These are phyloP conservation scores for Peromyscus polionotus DNA, from an alignment of 2,113 vertebrate genomes.

Conservation along the genomic window DNA sequence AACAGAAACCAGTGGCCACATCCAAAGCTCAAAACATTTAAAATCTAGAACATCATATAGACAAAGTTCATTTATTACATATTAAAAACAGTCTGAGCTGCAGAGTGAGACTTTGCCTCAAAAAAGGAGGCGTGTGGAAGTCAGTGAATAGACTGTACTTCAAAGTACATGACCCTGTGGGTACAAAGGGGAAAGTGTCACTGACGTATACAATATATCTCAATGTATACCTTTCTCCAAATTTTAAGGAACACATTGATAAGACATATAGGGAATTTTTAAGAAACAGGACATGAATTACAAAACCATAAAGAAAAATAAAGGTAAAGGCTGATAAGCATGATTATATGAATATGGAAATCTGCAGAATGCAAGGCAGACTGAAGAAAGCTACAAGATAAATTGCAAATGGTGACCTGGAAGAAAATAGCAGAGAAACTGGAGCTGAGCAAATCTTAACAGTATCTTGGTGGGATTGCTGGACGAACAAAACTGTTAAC, in stretches of 20 bases:
- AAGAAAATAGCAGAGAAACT: neutral
- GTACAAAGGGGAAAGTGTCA: neutral
- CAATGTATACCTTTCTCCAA: neutral
- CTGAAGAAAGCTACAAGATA: neutral
- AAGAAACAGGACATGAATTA: neutral
- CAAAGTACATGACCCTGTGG: neutral
- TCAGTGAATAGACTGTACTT: neutral
- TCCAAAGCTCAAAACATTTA: neutral
- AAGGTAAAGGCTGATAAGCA: neutral
- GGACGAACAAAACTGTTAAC: neutral
- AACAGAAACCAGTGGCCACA: neutral
- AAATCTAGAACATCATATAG: neutral
- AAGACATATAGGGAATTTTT: neutral
- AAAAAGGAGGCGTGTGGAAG: neutral
- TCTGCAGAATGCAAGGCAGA: neutral
- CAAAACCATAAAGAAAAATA: neutral
- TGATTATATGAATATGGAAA: neutral
- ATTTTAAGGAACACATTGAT: neutral
- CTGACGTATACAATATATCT: neutral
- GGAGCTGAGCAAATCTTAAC: neutral
- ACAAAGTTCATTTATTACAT: neutral
- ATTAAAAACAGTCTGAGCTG: neutral
- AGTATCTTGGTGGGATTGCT: neutral
- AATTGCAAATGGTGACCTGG: neutral
- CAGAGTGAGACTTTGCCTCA: neutral